Evolutionary conservation across 2,113 vertebrate genomes (phyloP), one percentile per base, ranked within the genome.

Genomic region (Kobus ellipsiprymnus): DNA sequence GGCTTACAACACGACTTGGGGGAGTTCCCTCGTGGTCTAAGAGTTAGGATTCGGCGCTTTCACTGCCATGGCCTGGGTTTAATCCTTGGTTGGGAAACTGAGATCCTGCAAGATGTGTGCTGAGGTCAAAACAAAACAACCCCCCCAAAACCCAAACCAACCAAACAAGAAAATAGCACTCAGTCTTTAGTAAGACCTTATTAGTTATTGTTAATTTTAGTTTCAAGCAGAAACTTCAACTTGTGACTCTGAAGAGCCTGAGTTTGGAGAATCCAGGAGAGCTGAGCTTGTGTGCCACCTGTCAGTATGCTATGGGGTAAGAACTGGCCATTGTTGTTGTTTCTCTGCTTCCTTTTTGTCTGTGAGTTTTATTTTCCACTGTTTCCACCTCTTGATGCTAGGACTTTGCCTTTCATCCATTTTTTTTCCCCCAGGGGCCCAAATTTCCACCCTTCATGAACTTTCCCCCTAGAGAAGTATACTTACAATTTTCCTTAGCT

Each of bases 401-500:
- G 29, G 91, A 44, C 95, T 94, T 80, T 90, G 91, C 33, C 62
- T 90, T 96, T 90, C 17, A 74, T 87, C 36, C 50, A 30, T 87
- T 33, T 40, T 46, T 46, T 25, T 21, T 11, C 6, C 9, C 80
- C 46, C 87, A 71, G 81, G 91, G 87, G 91, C 59, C 48, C 50
- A 85, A 59, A 93, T 97, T 57, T 88, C 87, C 95, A 60, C 57
- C 86, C 48, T 95, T 85, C 36, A 52, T 87, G 84, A 93, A 82
- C 59, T 44, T 96, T 71, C 83, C 50, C 52, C 57, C 82, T 36
- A 6, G 85, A 96, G 95, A 95, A 86, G 54, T 90, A 44, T 82
- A 90, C 95, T 97, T 93, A 59, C n/a, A 89, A 82, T 95, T 97
- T 94, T 97, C 85, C 95, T 92, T 96, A 57, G 88, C 81, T 81